Evolutionary conservation across 2,888 invertebrate genomes (phyloP), one percentile per base, ranked within the genome.

Genomic region (Dryocosmus kuriphilus): DNA sequence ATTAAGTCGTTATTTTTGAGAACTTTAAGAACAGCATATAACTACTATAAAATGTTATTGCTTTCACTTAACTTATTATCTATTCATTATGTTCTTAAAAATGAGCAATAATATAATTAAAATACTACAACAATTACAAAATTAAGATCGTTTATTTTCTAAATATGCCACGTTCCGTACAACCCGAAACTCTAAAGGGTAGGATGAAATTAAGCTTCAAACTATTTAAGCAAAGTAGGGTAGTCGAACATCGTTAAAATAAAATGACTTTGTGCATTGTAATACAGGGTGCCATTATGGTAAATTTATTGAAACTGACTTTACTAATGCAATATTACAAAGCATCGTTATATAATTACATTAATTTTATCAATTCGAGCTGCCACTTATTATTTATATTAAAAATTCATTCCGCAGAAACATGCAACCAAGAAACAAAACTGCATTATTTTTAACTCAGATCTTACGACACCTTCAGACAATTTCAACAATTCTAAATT

Each of bases 211-310:
- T 27, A 67, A 46, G 46, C 46, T 67, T 19, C 8, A 67, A 67
- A 67, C 27, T 67, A 65, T 67, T 67, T 67, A 67, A 67, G 67
- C 67, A 67, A 65, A 67, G 27, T 67, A 24, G 4, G 27, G 19
- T 19, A 67, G 41, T 46, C 46, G 16, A 46, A 46, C 27, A 8
- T 27, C 24, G 27, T 67, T 16, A 41, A 41, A 67, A 27, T 67
- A 46, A 67, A 67, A 41, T 27, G 46, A 46, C 46, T 67, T 46
- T 67, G 46, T 46, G 27, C 19, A 14, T 41, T 67, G 19, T 63
- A 67, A 67, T 46, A 41, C 41, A 46, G 38, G 46, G 46, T 24
- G 27, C 14, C 11, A 41, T 65, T 65, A 38, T 22, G 41, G 27
- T 67, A 41, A 27, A 41, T 41, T 67, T 41, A 67, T 46, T 67